Base-by-base conservation (phyloP, 2,113 vertebrate species). In the Thomomys bottae region DNA sequence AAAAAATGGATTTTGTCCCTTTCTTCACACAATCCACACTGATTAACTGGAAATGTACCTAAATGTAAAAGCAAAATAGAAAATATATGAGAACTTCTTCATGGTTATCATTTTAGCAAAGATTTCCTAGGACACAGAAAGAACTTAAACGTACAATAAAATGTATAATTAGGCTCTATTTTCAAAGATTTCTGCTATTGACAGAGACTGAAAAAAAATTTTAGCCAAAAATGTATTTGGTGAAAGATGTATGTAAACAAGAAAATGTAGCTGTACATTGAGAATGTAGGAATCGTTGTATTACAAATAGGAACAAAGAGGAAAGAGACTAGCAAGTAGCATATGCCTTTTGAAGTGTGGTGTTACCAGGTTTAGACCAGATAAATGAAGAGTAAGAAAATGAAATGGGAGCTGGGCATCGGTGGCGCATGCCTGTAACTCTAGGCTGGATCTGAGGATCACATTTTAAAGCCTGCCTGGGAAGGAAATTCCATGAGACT, bases 1-100 rank as follows among this genome's bases (percentile, higher is more conserved):
- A 45, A 75, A 84, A 63, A 76, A 21, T 20, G n/a, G 32, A 57
- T 0, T 8, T n/a, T 70, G 8, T 67, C 8, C 0, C 32, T 9
- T 61, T 24, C 9, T 64, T 89, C 30, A n/a, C 20, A 88, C 49
- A 80, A 28, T 64, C 32, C 6, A 26, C 32, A 73, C 20, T 67
- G 28, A 84, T 54, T 90, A 79, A 72, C 24, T 83, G 23, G 49
- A 79, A 28, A 34, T 75, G 8, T 4, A 42, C 7, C 49, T 70
- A 87, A 54, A 14, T 54, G 4, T 54, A 17, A 54, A 54, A 54
- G n/a, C 26, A 61, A 92, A 6, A 87, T 14, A 87, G 45, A 78
- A 54, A 54, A 54, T 54, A 54, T n/a, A n/a, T n/a, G 32, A 91
- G n/a, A 90, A 76, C 85, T 71, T 83, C 28, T 84, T 87, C 28